phyloP scores from a whole-genome alignment of 2,888 invertebrate species.

The Rhimphoctona megacephalus region DNA sequence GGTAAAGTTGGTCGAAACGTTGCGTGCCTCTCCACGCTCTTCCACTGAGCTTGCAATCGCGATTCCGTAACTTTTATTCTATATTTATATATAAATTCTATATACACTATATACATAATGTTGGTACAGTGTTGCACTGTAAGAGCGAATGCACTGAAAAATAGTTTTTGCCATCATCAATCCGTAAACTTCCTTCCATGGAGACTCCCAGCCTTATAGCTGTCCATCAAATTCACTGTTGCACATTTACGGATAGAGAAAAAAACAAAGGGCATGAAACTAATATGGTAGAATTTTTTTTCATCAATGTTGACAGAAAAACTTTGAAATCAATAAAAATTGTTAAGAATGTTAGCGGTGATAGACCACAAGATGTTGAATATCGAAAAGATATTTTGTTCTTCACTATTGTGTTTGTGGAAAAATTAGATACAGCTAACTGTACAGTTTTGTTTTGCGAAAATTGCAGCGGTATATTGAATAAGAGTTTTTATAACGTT shows the following conservation, averaged over 20 bases:
- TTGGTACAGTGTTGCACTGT: neutral
- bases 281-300: neutral
- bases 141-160: slow-evolving; percentile 4
- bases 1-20: slow-evolving; percentile 68
- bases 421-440: neutral
- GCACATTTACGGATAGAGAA: neutral
- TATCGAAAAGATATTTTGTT: neutral
- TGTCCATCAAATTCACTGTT: slow-evolving; percentile 15
- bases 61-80: slow-evolving; percentile 31
- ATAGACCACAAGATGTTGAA: neutral
- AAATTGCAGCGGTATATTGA: neutral
- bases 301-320: neutral
- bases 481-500: neutral
- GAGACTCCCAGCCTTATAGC: neutral
- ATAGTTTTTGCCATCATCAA: slow-evolving; percentile 31
- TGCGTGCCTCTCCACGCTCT: slow-evolving; percentile 6
- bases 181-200: slow-evolving; percentile 2
- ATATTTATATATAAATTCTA: neutral
- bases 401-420: neutral
- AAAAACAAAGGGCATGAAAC: neutral
- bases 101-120: neutral
- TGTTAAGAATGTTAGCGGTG: neutral
- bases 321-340: neutral
- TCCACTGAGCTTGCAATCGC: slow-evolving; percentile 21
- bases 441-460: neutral